Conservation (phyloP, 2,888 invertebrate genomes). For the Conomelus anceps region DNA sequence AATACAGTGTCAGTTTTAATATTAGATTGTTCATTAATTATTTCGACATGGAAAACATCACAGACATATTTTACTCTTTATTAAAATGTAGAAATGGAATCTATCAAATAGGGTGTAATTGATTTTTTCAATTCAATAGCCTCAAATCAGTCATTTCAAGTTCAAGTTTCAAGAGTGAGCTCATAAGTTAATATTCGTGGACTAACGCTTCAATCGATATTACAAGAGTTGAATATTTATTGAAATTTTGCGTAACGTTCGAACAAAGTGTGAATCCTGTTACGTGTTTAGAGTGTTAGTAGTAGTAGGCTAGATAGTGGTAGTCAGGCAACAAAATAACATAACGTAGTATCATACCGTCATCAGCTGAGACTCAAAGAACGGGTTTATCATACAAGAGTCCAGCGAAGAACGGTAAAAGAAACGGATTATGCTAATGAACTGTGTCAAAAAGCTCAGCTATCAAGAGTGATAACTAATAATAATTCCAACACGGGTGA, state of each 20-base stretch:
- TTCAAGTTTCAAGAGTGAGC: too few relatives aligned
- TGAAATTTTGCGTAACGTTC: background rate
- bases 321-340: background rate
- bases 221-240: background rate
- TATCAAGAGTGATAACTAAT: background rate
- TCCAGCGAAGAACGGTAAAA: background rate
- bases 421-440: background rate
- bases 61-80: too few relatives aligned
- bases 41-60: too few relatives aligned
- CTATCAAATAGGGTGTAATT: too few relatives aligned
- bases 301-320: too few relatives aligned
- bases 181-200: too few relatives aligned
- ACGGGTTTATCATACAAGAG: background rate
- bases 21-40: too few relatives aligned
- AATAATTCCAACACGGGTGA: background rate
- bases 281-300: background rate
- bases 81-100: too few relatives aligned
- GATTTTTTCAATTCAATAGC: too few relatives aligned
- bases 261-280: background rate
- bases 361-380: background rate
- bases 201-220: too few relatives aligned
- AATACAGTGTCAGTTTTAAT: too few relatives aligned
- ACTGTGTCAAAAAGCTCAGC: background rate
- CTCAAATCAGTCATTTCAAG: too few relatives aligned
- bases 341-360: background rate